These are phyloP conservation scores for Panurus biarmicus DNA, from an alignment of 2,113 vertebrate genomes.

Conservation along the genomic window DNA sequence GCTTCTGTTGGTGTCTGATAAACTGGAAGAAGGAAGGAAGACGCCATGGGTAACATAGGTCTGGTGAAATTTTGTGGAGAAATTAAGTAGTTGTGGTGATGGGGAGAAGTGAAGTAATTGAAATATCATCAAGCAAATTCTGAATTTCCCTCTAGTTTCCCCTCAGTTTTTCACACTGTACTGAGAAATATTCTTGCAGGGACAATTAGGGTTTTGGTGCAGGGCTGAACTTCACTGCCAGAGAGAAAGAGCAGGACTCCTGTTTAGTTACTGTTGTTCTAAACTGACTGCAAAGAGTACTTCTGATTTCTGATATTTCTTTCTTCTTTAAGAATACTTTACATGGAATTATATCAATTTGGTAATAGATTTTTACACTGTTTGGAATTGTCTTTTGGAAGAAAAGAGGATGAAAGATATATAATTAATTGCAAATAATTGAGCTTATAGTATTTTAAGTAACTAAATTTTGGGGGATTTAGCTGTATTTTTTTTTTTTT, in stretches of 20 bases:
- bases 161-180: background rate
- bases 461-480: background rate
- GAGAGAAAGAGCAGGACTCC: background rate
- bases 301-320: background rate
- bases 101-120: background rate
- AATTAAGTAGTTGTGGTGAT: background rate
- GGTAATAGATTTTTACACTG: background rate
- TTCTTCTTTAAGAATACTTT: background rate
- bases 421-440: background rate
- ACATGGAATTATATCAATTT: background rate
- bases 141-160: background rate
- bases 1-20: background rate
- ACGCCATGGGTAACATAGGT: background rate
- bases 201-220: background rate
- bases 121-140: background rate
- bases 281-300: background rate
- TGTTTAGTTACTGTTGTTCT: background rate
- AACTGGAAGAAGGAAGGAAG: background rate
- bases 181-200: background rate
- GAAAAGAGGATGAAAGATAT: background rate
- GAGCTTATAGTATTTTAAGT: background rate
- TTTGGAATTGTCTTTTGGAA: background rate
- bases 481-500: background rate
- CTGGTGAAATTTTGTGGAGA: background rate
- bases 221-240: background rate